Base-by-base conservation (phyloP, 2,113 vertebrate species). In the Tamias sibiricus region DNA sequence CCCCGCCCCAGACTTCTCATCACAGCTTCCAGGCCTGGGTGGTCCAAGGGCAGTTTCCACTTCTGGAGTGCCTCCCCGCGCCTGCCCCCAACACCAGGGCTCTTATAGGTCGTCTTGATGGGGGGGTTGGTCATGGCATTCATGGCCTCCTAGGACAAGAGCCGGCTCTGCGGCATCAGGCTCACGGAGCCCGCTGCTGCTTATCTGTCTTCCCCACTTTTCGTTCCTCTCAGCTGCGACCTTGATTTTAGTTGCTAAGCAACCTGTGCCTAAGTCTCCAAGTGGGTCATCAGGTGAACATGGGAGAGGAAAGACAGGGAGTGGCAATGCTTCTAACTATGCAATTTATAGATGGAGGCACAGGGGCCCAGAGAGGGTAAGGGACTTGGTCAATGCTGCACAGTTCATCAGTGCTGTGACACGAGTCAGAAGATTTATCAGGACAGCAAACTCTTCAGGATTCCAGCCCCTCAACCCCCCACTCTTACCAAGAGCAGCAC, bases 191-290 rank as follows among this genome's bases (percentile, higher is more conserved):
- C 8, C 13, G 10, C n/a, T 54, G 42, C 54, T 16, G 47, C 66
- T 54, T 52, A 22, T 26, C 81, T 74, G 32, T 49, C 54, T 47
- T 72, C 35, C 71, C 52, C 66, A 0, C 80, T 93, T 64, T 91
- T 84, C 69, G 8, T 47, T 91, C 69, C 49, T 49, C 74, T 95
- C 87, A 87, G 86, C 85, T 32, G 66, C 96, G 95, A 88, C 82
- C 88, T 96, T 88, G 71, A 82, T 92, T 92, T 95, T 64, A 30
- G 96, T 97, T 97, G 95, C 97, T 96, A 97, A 96, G 96, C 94
- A 97, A 96, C 93, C 32, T 52, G 16, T 62, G 71, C 92, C 95
- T 93, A 37, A 74, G 86, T 93, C 95, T 96, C 84, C 64, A 85
- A 95, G 84, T 94, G 85, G 84, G 94, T 95, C 92, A 13, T 72